phyloP scores from a whole-genome alignment of 2,888 invertebrate species.

The Drosophila incognita region DNA sequence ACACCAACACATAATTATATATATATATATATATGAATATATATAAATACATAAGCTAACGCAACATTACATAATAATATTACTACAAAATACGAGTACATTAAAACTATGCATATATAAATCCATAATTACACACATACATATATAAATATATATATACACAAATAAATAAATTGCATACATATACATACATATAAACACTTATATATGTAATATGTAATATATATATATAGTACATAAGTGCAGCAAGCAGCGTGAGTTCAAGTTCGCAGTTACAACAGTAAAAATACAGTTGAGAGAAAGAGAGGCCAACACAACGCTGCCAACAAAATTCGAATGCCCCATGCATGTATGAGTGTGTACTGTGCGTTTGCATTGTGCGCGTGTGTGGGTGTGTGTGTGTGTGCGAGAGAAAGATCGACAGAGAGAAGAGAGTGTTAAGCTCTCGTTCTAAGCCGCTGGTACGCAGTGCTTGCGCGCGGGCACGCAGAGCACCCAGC shows the following conservation, averaged over 20 bases:
- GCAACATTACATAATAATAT: constrained; percentile 63
- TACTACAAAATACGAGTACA: constrained; percentile 59
- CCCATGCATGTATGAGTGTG: constrained; percentile 45
- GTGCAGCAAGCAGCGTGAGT: constrained; percentile 46
- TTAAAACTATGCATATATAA: constrained; percentile 51
- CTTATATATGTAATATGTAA: constrained; percentile 46
- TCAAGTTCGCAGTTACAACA: constrained; percentile 28
- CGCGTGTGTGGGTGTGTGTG: not conserved
- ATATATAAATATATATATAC: constrained; percentile 45
- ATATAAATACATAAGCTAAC: constrained; percentile 51
- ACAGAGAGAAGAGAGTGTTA: constrained; percentile 48
- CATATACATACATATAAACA: constrained; percentile 19
- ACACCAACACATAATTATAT: constrained; percentile 32
- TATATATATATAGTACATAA: constrained; percentile 68
- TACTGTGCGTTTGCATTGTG: constrained; percentile 14
- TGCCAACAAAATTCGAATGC: constrained; percentile 34
- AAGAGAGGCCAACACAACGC: constrained; percentile 11
- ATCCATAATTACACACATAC: constrained; percentile 53
- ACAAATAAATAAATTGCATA: constrained; percentile 49
- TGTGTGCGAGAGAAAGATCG: constrained; percentile 3
- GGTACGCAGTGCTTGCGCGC: constrained; percentile 38
- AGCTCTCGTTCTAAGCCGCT: constrained; percentile 47
- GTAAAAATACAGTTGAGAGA: not conserved
- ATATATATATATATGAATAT: constrained; percentile 18
- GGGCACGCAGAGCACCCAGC: constrained; percentile 29